Percentiles rank a stretch among this genome's conserved stretches.
These are phyloP conservation scores for Bombus haemorrhoidalis DNA, from an alignment of 1,140 invertebrate species.

Conservation along the genomic window DNA sequence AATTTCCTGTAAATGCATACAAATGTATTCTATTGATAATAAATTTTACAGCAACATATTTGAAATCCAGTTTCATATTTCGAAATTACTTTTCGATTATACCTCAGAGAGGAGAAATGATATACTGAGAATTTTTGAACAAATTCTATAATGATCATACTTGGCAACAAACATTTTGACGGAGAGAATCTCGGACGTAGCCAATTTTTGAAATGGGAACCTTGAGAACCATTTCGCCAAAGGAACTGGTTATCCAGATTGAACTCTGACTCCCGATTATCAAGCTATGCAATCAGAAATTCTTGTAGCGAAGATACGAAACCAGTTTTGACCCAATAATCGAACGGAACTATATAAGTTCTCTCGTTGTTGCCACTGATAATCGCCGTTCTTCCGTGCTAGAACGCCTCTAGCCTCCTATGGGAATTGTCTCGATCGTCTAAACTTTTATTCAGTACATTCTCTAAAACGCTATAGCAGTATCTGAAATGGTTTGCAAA, in stretches of 20 bases:
- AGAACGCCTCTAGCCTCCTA: neutral
- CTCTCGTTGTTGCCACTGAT: neutral
- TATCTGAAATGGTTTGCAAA: neutral
- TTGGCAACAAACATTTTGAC: neutral
- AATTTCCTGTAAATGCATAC: neutral
- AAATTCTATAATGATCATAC: neutral
- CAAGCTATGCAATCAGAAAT: conserved; percentile 33
- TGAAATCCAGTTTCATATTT: neutral
- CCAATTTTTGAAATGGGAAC: conserved; percentile 31
- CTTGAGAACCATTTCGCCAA: conserved; percentile 27
- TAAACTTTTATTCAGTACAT: neutral
- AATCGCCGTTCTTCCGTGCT: neutral
- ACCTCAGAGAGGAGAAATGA: neutral
- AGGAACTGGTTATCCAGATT: conserved; percentile 39
- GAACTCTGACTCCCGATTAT: conserved; percentile 42
- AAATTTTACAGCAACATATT: neutral
- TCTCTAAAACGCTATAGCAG: neutral
- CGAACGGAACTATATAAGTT: conserved; percentile 23
- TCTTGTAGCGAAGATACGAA: conserved; percentile 32
- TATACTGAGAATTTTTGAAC: neutral
- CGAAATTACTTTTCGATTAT: neutral
- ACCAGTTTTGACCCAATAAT: conserved; percentile 46
- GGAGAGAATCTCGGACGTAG: neutral
- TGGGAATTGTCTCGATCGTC: neutral
- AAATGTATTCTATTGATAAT: neutral